Evolutionary conservation across 2,888 invertebrate species (phyloP), one percentile per base, ranked within the genome.

Genomic region (Diaphora mendica): DNA sequence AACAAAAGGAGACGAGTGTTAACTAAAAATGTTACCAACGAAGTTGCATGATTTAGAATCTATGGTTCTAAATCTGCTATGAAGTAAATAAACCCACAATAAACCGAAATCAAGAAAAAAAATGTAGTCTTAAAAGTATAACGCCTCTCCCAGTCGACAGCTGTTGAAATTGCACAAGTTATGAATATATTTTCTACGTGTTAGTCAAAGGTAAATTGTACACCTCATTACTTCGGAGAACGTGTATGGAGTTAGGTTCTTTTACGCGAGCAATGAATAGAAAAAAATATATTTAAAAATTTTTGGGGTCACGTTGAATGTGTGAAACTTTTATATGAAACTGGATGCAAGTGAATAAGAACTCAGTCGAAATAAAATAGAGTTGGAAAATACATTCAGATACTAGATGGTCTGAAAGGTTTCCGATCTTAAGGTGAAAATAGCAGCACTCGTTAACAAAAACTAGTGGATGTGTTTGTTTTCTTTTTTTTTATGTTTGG

Each of bases 181-280:
- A 68, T 64, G 68, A 73, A 68, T 64, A 72, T 55, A 64, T 55
- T 72, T 64, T 72, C 48, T 44, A 44, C 82, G 77, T 80, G 80
- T 84, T 84, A 84, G 82, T 75, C 76, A 79, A 76, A 82, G 71
- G 79, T 80, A 80, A 77, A 77, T 77, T 74, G 82, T 80, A 74
- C 70, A 76, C 72, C 74, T 84, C 84, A 83, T 83, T 83, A 82
- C 78, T 74, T 66, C n/a, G 33, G 17, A 44, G 3, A 71, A 70
- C 75, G 35, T 75, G 71, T 72, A 65, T 77, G 65, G 71, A 30
- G 69, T 33, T 42, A 78, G 70, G 71, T 75, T 74, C 73, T 78
- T 71, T 71, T 64, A 66, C 71, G 26, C 70, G n/a, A 44, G 39
- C 65, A 59, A 23, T 59, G 66, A 71, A 71, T 66, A 23, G 20